Evolutionary conservation across 1,140 invertebrate species (phyloP).

Genomic region (Eciton burchellii): DNA sequence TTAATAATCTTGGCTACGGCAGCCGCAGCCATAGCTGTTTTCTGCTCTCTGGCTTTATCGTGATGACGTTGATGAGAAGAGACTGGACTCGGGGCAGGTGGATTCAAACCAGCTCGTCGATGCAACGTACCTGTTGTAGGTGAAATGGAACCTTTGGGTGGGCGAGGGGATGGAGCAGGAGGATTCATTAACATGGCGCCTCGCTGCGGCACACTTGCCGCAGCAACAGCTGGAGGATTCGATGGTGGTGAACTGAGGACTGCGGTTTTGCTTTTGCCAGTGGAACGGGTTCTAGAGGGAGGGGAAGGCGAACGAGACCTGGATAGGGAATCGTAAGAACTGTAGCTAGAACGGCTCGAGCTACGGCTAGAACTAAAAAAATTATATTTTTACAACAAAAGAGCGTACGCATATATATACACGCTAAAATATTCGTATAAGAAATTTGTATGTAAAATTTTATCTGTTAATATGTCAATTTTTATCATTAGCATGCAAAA

Average conservation of each 20-base stretch:
- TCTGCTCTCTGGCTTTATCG: slow-evolving; percentile 81
- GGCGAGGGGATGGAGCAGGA: slow-evolving; percentile 87
- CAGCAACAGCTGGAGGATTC: slow-evolving; percentile 65
- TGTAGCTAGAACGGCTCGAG: slow-evolving; percentile 86
- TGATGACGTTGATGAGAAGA: slow-evolving; percentile 79
- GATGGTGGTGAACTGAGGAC: slow-evolving; percentile 76
- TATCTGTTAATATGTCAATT: too few species aligned
- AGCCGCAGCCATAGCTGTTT: slow-evolving; percentile 81
- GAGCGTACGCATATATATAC: not conserved
- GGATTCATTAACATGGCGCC: slow-evolving; percentile 90
- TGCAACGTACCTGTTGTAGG: slow-evolving; percentile 81
- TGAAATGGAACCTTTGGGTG: slow-evolving; percentile 81
- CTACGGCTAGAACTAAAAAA: slow-evolving; percentile 86
- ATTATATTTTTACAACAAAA: slow-evolving; percentile 54
- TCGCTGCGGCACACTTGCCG: slow-evolving; percentile 73
- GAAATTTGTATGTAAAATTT: not conserved
- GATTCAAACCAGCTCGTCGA: slow-evolving; percentile 83
- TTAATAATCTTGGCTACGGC: slow-evolving; percentile 84
- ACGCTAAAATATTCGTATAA: not conserved
- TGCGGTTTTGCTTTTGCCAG: slow-evolving; percentile 79
- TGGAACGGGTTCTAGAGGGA: slow-evolving; percentile 81
- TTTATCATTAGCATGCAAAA: not conserved
- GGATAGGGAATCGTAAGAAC: slow-evolving; percentile 86
- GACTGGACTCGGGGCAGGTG: slow-evolving; percentile 82
- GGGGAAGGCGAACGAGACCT: slow-evolving; percentile 86